phyloP scores from a whole-genome alignment of 23 tunicate genomes.

The Corella eumyota region DNA sequence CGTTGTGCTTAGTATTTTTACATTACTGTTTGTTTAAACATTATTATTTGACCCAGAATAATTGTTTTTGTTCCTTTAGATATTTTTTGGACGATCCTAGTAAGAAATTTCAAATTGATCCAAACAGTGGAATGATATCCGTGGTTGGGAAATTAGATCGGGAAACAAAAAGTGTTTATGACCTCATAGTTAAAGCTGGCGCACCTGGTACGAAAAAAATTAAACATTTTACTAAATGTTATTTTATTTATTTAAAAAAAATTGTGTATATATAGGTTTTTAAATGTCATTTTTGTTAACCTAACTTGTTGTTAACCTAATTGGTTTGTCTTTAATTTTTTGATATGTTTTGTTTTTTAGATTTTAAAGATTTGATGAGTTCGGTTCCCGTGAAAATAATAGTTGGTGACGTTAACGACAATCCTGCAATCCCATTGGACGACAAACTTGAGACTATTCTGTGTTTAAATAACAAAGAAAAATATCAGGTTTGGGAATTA shows the following conservation, averaged over 20 bases:
- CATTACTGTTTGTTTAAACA: background rate
- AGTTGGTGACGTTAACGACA: conserved; percentile 31
- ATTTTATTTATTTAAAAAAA: background rate
- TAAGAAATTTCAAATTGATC: conserved; percentile 16
- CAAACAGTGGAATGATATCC: conserved; percentile 18
- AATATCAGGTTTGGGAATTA: conserved; percentile 5
- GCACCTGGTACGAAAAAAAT: conserved; percentile 23
- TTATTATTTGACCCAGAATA: background rate
- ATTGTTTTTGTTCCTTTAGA: background rate
- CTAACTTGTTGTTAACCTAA: no score
- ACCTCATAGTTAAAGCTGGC: conserved; percentile 27
- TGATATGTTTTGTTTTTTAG: background rate
- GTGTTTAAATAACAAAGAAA: conserved; percentile 19
- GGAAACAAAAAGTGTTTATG: conserved; percentile 15
- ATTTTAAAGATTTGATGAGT: background rate
- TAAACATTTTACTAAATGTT: background rate
- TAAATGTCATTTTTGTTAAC: no score
- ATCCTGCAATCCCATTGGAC: conserved; percentile 27
- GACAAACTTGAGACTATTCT: conserved; percentile 17
- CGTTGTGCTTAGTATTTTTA: background rate
- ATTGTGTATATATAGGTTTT: no score
- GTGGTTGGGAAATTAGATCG: conserved; percentile 26
- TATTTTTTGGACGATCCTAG: conserved; percentile 27
- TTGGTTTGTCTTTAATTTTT: background rate
- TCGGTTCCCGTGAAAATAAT: conserved; percentile 3